Base-by-base conservation (phyloP, 37 sponge, comb jelly and placozoan species). In the Lycopodina hypogea region DNA sequence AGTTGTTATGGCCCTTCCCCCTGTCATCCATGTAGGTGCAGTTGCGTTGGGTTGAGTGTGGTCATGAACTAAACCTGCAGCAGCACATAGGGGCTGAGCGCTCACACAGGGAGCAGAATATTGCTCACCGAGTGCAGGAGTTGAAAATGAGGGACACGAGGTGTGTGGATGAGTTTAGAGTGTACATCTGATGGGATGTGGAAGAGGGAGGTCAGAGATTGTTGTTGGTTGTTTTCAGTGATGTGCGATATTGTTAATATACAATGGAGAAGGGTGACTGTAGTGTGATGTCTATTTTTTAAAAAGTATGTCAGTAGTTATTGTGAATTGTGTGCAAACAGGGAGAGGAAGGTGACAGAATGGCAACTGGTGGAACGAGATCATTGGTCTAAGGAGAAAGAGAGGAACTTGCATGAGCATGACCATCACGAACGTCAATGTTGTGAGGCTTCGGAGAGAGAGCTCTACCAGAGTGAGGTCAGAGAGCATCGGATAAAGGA, bases 331-430 rank as follows among this genome's bases (percentile, higher is more conserved):
- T 45, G 48, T 45, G 9, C 48, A 45, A 12, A 45, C 18, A 83
- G 79, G 57, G 90, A 89, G 33, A 42, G 85, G 8, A 85, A 89
- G 26, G 30, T 80, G 33, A 52, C 78, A 36, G 89, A 83, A 69
- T 62, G 84, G 50, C 71, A 78, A 38, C 33, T 78, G 24, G 74
- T 65, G 6, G 89, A 88, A 38, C 84, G 79, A 42, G 89, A 88
- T 61, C 60, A 80, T 21, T 19, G 38, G 52, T 73, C 75, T 37
- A 79, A 79, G 48, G 80, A 88, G 63, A 79, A 74, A 30, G 89
- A 83, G 64, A 72, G 89, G 45, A 84, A 82, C 19, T 41, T 83
- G 26, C 42, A 73, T 35, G 84, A 85, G 34, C 55, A 75, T 9
- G 81, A 82, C 34, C 51, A 42, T 29, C 58, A 83, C 22, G 87